Evolutionary conservation across 2,113 vertebrate species (phyloP), one percentile per base, ranked within the genome.

Genomic region (Dunckerocampus dactyliophorus): DNA sequence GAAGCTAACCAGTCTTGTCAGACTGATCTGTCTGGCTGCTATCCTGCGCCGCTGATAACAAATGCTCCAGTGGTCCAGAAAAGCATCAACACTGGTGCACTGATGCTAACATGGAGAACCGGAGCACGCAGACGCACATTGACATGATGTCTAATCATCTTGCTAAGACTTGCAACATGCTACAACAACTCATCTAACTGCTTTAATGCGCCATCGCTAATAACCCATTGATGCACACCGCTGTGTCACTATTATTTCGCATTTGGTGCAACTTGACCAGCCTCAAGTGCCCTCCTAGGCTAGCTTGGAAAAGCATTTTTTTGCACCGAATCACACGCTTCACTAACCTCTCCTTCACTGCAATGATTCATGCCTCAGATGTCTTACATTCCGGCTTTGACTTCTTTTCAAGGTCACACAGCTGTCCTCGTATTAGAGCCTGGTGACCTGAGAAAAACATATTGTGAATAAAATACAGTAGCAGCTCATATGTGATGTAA

Each of bases 301-400:
- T 28, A 1, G 22, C 50, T 28, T 57, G 58, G 64, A 28, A 43
- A 49, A 67, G 37, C 42, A 53, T 16, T 57, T 34, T 76, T 78
- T 66, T 0, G 21, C 43, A 15, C 66, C 47, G 65, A 83, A 84
- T 65, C 54, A 61, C 58, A 72, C 69, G 63, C 63, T 60, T 64
- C 34, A 75, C 15, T 47, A 14, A 55, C 52, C 31, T 56, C n/a
- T 69, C 49, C 73, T 65, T 81, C 70, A 53, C 67, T n/a, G 21
- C 31, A 57, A 21, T 85, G 74, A 82, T 74, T 87, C 67, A 79
- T 82, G 71, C 61, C 46, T 67, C 57, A 51, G 37, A 70, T 2
- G 15, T 68, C 75, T 77, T 55, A 21, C 22, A 22, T n/a, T 64
- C 64, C 34, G 46, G 39, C 37, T 58, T 45, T 15, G 52, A 63